Evolutionary conservation across 2,113 vertebrate genomes (phyloP).

Genomic region (Bambusicola thoracicus): DNA sequence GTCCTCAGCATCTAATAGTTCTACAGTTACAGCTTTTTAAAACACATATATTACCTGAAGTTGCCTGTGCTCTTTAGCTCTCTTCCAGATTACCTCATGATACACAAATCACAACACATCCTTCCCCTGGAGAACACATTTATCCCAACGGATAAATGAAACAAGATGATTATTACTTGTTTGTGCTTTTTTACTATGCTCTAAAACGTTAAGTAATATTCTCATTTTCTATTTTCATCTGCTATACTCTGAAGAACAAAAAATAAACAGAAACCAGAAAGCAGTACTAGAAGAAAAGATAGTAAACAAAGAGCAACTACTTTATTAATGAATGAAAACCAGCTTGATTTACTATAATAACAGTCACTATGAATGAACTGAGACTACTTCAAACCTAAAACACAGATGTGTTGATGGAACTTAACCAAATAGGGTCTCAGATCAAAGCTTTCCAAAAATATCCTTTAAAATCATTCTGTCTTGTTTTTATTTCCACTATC

Average conservation of each 20-base stretch:
- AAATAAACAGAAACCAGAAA: not conserved
- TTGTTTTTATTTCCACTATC: not conserved
- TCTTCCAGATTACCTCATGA: not conserved
- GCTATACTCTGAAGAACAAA: not conserved
- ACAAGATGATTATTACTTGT: not conserved
- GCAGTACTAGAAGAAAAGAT: not conserved
- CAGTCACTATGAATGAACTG: not conserved
- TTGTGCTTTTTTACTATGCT: not conserved
- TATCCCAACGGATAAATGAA: not conserved
- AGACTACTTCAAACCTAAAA: not conserved
- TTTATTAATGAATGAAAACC: not conserved
- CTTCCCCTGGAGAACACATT: not conserved
- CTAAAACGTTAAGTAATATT: not conserved
- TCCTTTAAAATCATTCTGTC: not conserved
- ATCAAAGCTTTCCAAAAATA: not conserved
- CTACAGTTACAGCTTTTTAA: not conserved
- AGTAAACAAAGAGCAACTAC: not conserved
- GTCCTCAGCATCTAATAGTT: not conserved
- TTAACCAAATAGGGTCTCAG: not conserved
- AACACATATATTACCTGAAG: not conserved
- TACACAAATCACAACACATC: not conserved
- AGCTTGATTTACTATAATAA: not conserved
- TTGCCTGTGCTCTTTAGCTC: not conserved
- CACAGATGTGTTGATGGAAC: not conserved
- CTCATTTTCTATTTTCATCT: not conserved